Evolutionary conservation across 2,797 vertebrate genomes (phyloP).

Genomic region (Amazona finschi): DNA sequence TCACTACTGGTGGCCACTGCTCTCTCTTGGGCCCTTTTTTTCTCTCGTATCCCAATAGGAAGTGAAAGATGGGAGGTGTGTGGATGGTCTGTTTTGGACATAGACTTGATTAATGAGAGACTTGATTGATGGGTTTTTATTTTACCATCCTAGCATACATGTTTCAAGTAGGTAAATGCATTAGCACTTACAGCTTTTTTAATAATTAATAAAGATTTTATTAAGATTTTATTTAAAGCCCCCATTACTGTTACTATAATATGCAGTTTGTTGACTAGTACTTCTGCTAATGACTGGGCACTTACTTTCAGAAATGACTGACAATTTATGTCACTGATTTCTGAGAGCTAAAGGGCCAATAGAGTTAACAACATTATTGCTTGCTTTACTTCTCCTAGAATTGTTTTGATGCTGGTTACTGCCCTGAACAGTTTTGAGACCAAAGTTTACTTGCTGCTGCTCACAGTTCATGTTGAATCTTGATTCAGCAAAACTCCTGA

Average conservation of each 20-base stretch:
- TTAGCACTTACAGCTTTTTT: neutral
- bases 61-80: neutral
- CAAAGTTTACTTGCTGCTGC: neutral
- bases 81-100: neutral
- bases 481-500: neutral
- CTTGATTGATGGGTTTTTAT: neutral
- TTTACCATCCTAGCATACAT: neutral
- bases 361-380: neutral
- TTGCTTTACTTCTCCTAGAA: conserved; percentile 16
- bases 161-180: neutral
- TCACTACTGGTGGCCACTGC: neutral
- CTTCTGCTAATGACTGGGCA: neutral
- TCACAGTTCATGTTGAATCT: neutral
- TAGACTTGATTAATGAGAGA: neutral
- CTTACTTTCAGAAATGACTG: neutral
- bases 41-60: neutral
- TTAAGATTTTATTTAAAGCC: neutral
- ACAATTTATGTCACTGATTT: neutral
- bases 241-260: neutral
- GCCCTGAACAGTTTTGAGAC: neutral
- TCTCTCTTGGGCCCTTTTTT: neutral
- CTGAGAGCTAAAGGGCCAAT: neutral
- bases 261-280: neutral
- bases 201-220: neutral
- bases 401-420: neutral